Evolutionary conservation across 2,888 invertebrate genomes (phyloP).

Genomic region (Nematopogon swammerdamellus): DNA sequence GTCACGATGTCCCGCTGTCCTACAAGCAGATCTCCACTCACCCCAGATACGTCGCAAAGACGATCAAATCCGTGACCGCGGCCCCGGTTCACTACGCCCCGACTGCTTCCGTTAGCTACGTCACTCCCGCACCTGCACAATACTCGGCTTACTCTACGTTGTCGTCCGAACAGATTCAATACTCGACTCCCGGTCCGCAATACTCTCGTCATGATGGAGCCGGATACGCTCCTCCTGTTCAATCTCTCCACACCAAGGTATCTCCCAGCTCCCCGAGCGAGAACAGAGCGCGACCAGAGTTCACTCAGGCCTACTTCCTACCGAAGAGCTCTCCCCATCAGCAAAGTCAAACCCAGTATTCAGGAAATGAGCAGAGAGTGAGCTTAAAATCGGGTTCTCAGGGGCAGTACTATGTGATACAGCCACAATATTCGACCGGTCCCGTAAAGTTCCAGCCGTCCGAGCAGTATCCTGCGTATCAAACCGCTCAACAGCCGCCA

Average conservation of each 20-base stretch:
- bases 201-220: no score
- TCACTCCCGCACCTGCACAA: neutral
- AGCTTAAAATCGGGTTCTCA: neutral
- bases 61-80: neutral
- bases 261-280: neutral
- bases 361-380: neutral
- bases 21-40: constrained; percentile 7
- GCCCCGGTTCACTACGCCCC: neutral
- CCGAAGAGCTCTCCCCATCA: neutral
- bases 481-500: neutral
- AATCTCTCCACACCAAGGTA: neutral
- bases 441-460: neutral
- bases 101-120: neutral
- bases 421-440: neutral
- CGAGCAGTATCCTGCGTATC: neutral
- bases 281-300: neutral
- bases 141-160: no score
- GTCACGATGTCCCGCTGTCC: constrained; percentile 7
- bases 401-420: neutral
- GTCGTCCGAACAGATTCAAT: no score
- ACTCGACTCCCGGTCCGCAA: neutral
- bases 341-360: neutral
- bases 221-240: neutral
- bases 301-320: neutral
- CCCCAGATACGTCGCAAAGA: constrained; percentile 3